Conservation (phyloP, 2,888 invertebrate species). For the Rotaria sp. region DNA sequence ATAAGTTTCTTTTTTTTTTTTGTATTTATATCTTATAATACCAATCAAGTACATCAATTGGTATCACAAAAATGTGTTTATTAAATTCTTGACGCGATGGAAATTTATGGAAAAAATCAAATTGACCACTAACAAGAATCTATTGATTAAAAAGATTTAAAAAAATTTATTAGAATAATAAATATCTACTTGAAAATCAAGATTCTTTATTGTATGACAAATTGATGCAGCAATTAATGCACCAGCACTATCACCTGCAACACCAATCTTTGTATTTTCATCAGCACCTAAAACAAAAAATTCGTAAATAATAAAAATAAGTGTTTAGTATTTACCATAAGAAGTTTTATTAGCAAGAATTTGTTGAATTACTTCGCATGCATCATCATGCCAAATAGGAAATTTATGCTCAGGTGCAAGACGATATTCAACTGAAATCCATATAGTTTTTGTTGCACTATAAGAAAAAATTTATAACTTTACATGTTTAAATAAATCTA, state of each 20-base stretch:
- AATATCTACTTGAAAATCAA: slow-evolving; percentile 47
- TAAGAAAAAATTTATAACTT: background rate
- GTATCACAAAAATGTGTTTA: background rate
- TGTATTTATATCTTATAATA: background rate
- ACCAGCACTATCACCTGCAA: slow-evolving; percentile 49
- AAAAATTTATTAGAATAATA: background rate
- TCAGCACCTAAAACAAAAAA: slow-evolving; percentile 45
- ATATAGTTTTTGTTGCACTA: slow-evolving; percentile 44
- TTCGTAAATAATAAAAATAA: too few relatives aligned
- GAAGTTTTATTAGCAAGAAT: slow-evolving; percentile 47
- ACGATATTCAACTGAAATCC: slow-evolving; percentile 50
- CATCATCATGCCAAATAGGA: slow-evolving; percentile 49
- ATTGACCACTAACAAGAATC: slow-evolving; percentile 32
- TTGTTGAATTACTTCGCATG: slow-evolving; percentile 47
- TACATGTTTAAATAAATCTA: too few relatives aligned
- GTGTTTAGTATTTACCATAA: slow-evolving; percentile 43
- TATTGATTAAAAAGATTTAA: background rate
- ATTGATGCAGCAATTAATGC: slow-evolving; percentile 47
- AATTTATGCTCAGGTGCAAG: slow-evolving; percentile 49
- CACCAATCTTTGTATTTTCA: slow-evolving; percentile 47
- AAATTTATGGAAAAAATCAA: background rate
- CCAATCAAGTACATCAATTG: slow-evolving; percentile 15
- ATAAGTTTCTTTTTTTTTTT: too few relatives aligned
- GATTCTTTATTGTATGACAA: slow-evolving; percentile 46
- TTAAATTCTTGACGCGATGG: slow-evolving; percentile 41